These are phyloP conservation scores for Parnassius smintheus DNA, from an alignment of 2,888 invertebrate genomes.

Conservation along the genomic window DNA sequence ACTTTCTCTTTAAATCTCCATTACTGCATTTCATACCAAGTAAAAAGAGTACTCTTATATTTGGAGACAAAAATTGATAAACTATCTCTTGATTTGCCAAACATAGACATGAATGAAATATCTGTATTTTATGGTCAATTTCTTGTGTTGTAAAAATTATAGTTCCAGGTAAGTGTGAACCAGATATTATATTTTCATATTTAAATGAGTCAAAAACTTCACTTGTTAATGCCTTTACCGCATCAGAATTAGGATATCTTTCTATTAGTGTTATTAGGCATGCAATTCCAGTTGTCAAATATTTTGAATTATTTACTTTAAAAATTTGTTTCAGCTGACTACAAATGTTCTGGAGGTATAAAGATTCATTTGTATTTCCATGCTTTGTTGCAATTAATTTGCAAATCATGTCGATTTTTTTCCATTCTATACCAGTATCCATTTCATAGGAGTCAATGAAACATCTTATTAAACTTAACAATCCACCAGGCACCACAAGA, in stretches of 20 bases:
- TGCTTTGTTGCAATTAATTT: slow-evolving; percentile 82
- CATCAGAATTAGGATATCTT: slow-evolving; percentile 64
- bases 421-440: slow-evolving; percentile 84
- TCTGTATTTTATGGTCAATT: slow-evolving; percentile 56
- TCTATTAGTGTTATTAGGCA: slow-evolving; percentile 79
- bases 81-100: slow-evolving; percentile 56
- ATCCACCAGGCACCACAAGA: slow-evolving; percentile 82
- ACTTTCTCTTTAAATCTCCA: slow-evolving; percentile 52
- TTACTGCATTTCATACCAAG: slow-evolving; percentile 60
- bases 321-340: slow-evolving; percentile 76
- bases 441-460: slow-evolving; percentile 81
- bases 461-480: slow-evolving; percentile 83
- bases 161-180: slow-evolving; percentile 55
- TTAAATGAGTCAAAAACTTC: slow-evolving; percentile 54
- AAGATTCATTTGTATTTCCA: slow-evolving; percentile 60
- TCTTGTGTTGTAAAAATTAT: slow-evolving; percentile 60
- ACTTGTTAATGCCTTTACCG: slow-evolving; percentile 48
- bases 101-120: slow-evolving; percentile 59
- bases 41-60: slow-evolving; percentile 66
- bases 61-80: slow-evolving; percentile 52
- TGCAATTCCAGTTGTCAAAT: slow-evolving; percentile 73
- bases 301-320: slow-evolving; percentile 61
- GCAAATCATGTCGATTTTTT: slow-evolving; percentile 84
- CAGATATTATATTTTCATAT: slow-evolving; percentile 41
- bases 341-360: slow-evolving; percentile 79